Percentiles rank a stretch among this genome's conserved stretches.
Conservation (phyloP, 2,888 invertebrate genomes). For the Chrysolina haemoptera region DNA sequence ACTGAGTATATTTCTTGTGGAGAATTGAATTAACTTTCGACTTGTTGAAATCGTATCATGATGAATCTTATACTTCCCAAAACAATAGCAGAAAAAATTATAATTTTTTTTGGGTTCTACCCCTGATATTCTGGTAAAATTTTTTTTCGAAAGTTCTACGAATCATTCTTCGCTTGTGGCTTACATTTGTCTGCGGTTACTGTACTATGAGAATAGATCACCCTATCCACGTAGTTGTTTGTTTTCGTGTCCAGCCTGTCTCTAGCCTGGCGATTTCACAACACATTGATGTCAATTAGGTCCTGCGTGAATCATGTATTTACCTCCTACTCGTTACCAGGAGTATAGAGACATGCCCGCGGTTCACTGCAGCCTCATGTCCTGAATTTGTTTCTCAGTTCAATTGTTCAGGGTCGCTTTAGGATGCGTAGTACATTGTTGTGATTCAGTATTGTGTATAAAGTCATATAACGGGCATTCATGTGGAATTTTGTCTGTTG, state of each 20-base stretch:
- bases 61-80: no score
- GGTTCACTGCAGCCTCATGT: neutral
- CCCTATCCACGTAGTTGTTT: neutral
- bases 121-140: no score
- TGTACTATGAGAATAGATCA: neutral
- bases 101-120: no score
- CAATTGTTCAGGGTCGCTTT: neutral
- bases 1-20: no score
- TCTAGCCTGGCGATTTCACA: neutral
- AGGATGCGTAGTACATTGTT: neutral
- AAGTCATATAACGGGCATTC: neutral
- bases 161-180: no score
- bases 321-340: slow-evolving; percentile 5
- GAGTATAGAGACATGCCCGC: neutral
- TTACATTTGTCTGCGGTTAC: no score
- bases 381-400: neutral
- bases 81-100: no score
- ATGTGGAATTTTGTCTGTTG: no score
- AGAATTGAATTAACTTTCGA: no score
- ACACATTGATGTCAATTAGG: slow-evolving; percentile 5
- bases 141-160: no score
- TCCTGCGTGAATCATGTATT: slow-evolving; percentile 21
- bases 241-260: neutral
- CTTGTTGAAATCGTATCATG: no score
- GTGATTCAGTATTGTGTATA: neutral